Evolutionary conservation across 2,113 vertebrate species (phyloP).

Genomic region (Galeopterus variegatus): DNA sequence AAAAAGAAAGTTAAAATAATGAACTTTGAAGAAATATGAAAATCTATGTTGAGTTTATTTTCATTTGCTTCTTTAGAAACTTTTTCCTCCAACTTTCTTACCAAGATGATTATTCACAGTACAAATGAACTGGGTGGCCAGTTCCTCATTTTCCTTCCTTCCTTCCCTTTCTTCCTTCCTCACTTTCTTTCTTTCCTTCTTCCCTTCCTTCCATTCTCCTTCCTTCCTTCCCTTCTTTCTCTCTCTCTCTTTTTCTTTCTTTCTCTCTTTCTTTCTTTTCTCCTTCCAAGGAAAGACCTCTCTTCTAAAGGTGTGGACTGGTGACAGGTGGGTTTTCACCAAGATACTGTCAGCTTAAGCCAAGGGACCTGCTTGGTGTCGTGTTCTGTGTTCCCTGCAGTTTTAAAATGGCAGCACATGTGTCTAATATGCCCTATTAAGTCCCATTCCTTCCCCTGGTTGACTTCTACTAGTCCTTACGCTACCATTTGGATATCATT

Average conservation of each 20-base stretch:
- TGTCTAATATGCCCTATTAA: neutral
- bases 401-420: neutral
- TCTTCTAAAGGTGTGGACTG: neutral
- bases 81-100: neutral
- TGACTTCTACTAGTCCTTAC: neutral
- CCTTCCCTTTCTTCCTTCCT: neutral
- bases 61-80: constrained; percentile 36
- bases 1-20: constrained; percentile 33
- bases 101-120: neutral
- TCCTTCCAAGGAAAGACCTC: neutral
- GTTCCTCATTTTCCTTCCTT: neutral
- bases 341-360: neutral
- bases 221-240: no score
- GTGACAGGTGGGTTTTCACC: neutral
- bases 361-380: neutral
- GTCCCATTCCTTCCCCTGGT: neutral
- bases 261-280: neutral
- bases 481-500: neutral
- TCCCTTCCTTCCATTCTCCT: rapidly evolving
- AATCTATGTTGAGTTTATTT: neutral
- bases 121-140: neutral
- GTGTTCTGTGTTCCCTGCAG: neutral
- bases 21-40: neutral
- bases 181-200: rapidly evolving
- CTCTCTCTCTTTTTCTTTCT: no score